These are phyloP conservation scores for Cephalotes varians DNA, from an alignment of 2,888 invertebrate genomes.

Conservation along the genomic window DNA sequence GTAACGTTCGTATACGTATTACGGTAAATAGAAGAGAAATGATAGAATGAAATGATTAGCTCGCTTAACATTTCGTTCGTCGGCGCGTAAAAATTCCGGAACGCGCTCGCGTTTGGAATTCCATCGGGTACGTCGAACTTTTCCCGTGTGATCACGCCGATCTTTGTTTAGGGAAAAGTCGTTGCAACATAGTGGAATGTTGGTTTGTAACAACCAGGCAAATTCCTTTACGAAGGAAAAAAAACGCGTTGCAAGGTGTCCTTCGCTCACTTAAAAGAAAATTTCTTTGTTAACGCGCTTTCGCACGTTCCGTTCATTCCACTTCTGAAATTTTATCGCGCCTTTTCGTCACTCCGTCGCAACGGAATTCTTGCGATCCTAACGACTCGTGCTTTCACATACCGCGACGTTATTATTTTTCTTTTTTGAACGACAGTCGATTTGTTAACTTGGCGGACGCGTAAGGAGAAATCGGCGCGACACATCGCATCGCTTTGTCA, in stretches of 20 bases:
- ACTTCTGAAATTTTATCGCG: neutral
- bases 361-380: neutral
- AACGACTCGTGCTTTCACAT: neutral
- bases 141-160: neutral
- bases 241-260: too few species aligned
- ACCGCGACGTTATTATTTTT: conserved; percentile 2
- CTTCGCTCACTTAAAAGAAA: neutral
- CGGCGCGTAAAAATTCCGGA: conserved; percentile 37
- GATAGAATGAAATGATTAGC: too few species aligned
- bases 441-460: neutral
- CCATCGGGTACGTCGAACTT: conserved; percentile 49
- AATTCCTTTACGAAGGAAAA: neutral
- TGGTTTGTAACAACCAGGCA: neutral
- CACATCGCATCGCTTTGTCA: neutral
- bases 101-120: conserved; percentile 46
- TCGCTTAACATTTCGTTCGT: conserved; percentile 16
- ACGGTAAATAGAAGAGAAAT: neutral
- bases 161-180: conserved; percentile 36
- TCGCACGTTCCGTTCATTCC: neutral
- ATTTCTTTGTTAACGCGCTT: neutral
- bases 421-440: neutral
- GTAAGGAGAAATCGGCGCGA: neutral
- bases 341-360: neutral
- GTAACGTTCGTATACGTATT: neutral
- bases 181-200: neutral